Evolutionary conservation across 2,113 vertebrate species (phyloP).

Genomic region (Erinaceus europaeus): DNA sequence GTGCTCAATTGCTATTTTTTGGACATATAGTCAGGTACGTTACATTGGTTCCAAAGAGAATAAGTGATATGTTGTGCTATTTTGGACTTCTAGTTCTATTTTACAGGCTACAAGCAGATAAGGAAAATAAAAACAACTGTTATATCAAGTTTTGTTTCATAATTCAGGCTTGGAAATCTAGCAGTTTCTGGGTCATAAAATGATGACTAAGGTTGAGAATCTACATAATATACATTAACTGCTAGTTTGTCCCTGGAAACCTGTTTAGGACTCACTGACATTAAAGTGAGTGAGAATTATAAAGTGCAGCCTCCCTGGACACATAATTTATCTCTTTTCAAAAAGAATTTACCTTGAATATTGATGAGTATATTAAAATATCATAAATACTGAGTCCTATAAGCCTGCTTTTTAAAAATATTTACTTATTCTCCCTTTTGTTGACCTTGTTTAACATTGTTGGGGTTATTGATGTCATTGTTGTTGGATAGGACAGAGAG

Average conservation of each 20-base stretch:
- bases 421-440: too few relatives aligned
- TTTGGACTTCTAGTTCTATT: slow-evolving; percentile 12
- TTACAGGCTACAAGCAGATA: neutral
- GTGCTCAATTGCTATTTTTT: neutral
- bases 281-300: slow-evolving; percentile 54
- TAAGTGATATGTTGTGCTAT: neutral
- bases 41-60: slow-evolving; percentile 9
- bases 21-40: neutral
- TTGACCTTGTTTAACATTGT: too few relatives aligned
- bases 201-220: slow-evolving; percentile 53
- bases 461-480: too few relatives aligned
- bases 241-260: slow-evolving; percentile 61
- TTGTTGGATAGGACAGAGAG: too few relatives aligned
- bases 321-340: slow-evolving; percentile 59
- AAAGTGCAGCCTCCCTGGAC: slow-evolving; percentile 21
- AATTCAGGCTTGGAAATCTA: slow-evolving; percentile 38
- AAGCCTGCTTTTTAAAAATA: too few relatives aligned
- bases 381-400: slow-evolving; percentile 46
- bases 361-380: slow-evolving; percentile 56
- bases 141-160: slow-evolving; percentile 43
- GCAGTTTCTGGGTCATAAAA: slow-evolving; percentile 45
- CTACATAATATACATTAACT: slow-evolving; percentile 50
- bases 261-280: slow-evolving; percentile 24
- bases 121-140: slow-evolving; percentile 61
- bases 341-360: slow-evolving; percentile 61